A percentile compares a stretch with the other conserved stretches of the same genome.
Conservation (phyloP, 2,113 vertebrate genomes). For the Tachysurus fulvidraco region DNA sequence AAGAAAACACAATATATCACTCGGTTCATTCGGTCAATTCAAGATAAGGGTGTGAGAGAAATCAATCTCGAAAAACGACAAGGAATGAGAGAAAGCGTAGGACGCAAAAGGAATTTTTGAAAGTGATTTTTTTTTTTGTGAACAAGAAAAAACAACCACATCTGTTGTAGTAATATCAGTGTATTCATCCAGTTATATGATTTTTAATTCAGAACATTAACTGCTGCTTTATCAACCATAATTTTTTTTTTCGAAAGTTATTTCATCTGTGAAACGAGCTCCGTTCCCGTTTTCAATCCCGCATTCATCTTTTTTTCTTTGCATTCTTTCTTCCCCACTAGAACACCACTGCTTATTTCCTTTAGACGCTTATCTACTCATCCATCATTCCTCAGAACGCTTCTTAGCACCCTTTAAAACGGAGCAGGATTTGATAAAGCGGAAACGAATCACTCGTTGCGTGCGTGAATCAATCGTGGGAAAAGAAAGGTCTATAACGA, state of each 20-base stretch:
- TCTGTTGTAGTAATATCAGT: not conserved
- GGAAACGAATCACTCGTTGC: not conserved
- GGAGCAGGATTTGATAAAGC: not conserved
- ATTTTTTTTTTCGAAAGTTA: not conserved
- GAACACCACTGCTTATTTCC: not conserved
- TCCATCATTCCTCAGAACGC: not conserved
- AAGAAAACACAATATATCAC: not conserved
- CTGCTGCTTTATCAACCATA: not conserved
- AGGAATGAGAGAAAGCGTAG: too few relatives aligned
- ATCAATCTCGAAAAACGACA: too few relatives aligned
- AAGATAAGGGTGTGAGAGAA: not conserved
- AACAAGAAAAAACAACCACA: not conserved
- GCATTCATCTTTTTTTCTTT: not conserved
- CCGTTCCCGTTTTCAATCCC: not conserved
- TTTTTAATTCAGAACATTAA: not conserved
- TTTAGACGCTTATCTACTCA: not conserved
- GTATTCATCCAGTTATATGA: not conserved
- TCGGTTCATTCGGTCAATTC: not conserved
- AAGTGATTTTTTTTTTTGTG: not conserved
- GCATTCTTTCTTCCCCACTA: not conserved
- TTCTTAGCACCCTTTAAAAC: not conserved
- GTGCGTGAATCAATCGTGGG: not conserved
- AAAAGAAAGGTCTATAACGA: not conserved
- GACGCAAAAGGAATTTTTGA: not conserved
- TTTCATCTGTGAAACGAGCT: not conserved